Evolutionary conservation across 2,797 vertebrate genomes (phyloP), one percentile per base, ranked within the genome.

Genomic region (Tauraco hartlaubi): DNA sequence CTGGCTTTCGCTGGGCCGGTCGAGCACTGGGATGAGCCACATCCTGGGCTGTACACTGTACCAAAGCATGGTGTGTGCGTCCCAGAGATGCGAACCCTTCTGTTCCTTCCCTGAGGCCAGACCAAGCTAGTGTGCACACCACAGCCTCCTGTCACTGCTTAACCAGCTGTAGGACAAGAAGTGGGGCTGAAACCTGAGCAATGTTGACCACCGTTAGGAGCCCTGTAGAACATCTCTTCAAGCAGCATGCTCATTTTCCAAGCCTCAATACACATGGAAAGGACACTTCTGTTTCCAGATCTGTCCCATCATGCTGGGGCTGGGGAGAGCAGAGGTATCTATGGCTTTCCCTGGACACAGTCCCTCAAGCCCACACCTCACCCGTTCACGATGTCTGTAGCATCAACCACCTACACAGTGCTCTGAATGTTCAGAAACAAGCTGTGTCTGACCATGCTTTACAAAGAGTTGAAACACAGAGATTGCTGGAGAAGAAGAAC

Each of bases 301-400:
- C n/a, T 39, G 35, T 18, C n/a, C 29, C 51, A 10, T 10, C 35
- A 5, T 3, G 5, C 9, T 41, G 43, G 29, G 35, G 28, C 43
- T 82, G 26, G 17, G 54, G 54, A 52, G 49, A 69, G 16, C 29
- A 39, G 35, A 4, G 23, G 0, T 61, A 15, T 22, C 11, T 52
- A 2, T 56, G 54, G 11, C 23, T 41, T 74, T 48, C 15, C 22
- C 20, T 20, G 61, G 62, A 9, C 46, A 33, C 12, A 43, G 41
- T 21, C 22, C 48, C 33, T 63, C 44, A 68, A 64, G 25, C 28
- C 29, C 41, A 43, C 25, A 67, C 9, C 64, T 80, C 58, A 28
- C 12, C 41, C 5, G 0, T 31, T 28, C 48, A 9, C 2, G 0
- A 10, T 62, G 23, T 20, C n/a, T 71, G 29, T 16, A n/a, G 26